phyloP scores from a whole-genome alignment of 2,888 invertebrate genomes.

The Eretmocerus hayati region DNA sequence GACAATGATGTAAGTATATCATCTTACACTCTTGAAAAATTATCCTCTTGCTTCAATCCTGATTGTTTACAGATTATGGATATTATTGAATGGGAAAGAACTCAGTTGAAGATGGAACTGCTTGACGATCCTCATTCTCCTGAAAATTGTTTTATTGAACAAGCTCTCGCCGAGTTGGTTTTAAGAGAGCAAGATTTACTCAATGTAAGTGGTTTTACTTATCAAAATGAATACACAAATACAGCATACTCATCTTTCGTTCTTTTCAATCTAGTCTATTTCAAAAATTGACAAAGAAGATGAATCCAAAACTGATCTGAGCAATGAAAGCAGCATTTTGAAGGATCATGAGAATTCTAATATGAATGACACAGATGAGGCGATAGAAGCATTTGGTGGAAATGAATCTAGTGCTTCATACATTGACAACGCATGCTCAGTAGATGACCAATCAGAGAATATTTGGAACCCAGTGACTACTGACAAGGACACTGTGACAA shows the following conservation, averaged over 20 bases:
- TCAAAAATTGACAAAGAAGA: background rate
- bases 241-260: no score
- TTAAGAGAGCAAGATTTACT: slow-evolving; percentile 43
- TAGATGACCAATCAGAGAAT: background rate
- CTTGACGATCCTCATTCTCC: slow-evolving; percentile 65
- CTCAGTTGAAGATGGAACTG: slow-evolving; percentile 51
- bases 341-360: background rate
- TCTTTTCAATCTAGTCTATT: no score
- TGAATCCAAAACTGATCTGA: background rate
- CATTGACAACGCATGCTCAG: background rate
- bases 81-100: slow-evolving; percentile 68
- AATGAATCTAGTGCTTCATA: background rate
- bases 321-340: background rate
- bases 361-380: background rate
- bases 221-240: no score
- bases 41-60: no score
- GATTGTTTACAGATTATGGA: slow-evolving; percentile 62
- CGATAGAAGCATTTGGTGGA: background rate
- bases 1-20: slow-evolving; percentile 58
- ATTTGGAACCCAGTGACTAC: background rate
- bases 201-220: slow-evolving; percentile 10
- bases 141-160: slow-evolving; percentile 78
- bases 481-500: no score
- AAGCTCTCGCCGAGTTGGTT: slow-evolving; percentile 67
- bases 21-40: no score